phyloP scores from a whole-genome alignment of 1,140 invertebrate genomes.

The Cylas formicarius region DNA sequence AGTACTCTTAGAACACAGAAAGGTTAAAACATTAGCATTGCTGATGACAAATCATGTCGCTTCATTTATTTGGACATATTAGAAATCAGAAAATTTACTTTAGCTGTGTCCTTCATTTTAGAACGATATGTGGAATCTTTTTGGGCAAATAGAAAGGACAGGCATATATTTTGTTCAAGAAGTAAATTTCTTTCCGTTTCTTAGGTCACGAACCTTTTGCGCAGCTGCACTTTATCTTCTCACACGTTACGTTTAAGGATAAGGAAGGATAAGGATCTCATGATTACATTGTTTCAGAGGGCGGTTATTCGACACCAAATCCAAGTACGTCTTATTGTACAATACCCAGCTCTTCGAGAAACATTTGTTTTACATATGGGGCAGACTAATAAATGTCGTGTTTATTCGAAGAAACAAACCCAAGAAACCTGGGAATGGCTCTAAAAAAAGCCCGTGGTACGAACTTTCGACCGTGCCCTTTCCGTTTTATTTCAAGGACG shows the following conservation, averaged over 20 bases:
- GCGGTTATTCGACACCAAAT: conserved; percentile 59
- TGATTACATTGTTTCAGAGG: conserved; percentile 46
- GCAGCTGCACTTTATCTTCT: background rate
- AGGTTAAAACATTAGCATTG: no score
- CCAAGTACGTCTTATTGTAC: conserved; percentile 60
- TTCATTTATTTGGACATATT: no score
- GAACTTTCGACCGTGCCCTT: conserved; percentile 65
- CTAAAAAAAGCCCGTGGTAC: conserved; percentile 49
- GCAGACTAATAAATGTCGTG: conserved; percentile 64
- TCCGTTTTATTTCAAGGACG: conserved; percentile 49
- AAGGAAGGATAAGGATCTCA: conserved; percentile 6
- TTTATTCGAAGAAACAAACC: conserved; percentile 54
- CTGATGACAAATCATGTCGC: no score
- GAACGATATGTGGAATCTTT: no score
- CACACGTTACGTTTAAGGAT: conserved; percentile 3
- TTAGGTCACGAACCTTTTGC: background rate
- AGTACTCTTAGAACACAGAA: no score
- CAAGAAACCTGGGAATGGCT: conserved; percentile 33
- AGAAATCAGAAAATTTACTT: no score
- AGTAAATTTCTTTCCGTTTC: no score
- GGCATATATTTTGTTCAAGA: no score
- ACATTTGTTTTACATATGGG: conserved; percentile 68
- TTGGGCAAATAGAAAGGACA: no score
- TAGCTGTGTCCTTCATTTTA: no score
- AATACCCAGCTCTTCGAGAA: conserved; percentile 57